Evolutionary conservation across 2,888 invertebrate genomes (phyloP), one percentile per base, ranked within the genome.

Genomic region (Lochmaea capreae): DNA sequence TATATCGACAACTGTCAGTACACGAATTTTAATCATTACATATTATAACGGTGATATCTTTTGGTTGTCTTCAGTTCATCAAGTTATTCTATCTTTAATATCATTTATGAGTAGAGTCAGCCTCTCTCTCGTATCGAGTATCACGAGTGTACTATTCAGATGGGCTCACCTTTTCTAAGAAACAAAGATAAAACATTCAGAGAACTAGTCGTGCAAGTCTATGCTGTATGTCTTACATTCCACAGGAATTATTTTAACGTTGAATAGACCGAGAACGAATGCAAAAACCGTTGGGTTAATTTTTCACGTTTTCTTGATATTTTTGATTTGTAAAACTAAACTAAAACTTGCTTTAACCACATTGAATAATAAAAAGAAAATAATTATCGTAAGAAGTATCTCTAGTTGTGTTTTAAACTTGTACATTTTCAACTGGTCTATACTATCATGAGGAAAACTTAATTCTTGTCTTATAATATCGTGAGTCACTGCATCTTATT

Each of bases 181-280:
- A 68, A 69, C 63, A 72, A 71, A 71, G 73, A 71, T 22, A 61
- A 67, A 67, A 69, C 61, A 67, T 63, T 39, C 43, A 65, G 73
- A 74, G 78, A 79, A 79, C 79, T 71, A 68, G 79, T 79, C 78
- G 66, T 75, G 75, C 79, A 77, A 77, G 71, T 79, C 76, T 76
- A 77, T 78, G 74, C 66, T 67, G 70, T 79, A 76, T 73, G 77
- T 73, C 77, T 74, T 66, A 77, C 79, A 79, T 79, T 78, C 79
- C 79, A 75, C 74, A 67, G 75, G 71, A 77, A 76, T 78, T 78
- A 70, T 75, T 79, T 77, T 74, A 76, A 77, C 75, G 39, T 26
- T 6, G 9, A 26, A 61, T 61, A 61, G 61, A 57, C 54, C 54
- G 11, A n/a, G 54, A 57, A 57, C 1, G 22, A 22, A n/a, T 14